Evolutionary conservation across 2,797 vertebrate species (phyloP).

Genomic region (Rhabdophis nuchalis): DNA sequence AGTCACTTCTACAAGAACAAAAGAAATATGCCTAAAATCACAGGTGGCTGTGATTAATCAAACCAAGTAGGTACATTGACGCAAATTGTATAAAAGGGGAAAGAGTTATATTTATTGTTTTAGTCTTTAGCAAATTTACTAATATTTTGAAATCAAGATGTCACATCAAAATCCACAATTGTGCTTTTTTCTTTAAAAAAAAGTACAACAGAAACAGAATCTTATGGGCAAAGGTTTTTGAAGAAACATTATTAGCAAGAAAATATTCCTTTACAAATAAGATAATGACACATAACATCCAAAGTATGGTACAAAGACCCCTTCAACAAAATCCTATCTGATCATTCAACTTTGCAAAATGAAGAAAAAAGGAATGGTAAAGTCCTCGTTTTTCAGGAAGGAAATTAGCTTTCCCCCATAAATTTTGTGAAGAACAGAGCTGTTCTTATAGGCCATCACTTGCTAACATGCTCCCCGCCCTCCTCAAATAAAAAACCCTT

Average conservation of each 20-base stretch:
- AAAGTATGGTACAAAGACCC: not conserved
- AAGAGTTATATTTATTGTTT: conserved; percentile 3
- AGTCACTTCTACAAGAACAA: not conserved
- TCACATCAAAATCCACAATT: conserved; percentile 20
- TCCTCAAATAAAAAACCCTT: not conserved
- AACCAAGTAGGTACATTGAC: conserved; percentile 16
- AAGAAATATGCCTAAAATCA: conserved; percentile 22
- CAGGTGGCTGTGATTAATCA: conserved; percentile 10
- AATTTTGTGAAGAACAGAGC: not conserved
- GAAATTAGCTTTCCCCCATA: not conserved
- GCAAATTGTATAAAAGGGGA: not conserved
- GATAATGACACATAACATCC: not conserved
- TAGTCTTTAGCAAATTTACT: conserved; percentile 23
- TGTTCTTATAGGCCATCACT: not conserved
- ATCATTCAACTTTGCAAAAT: not conserved
- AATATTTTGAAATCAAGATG: conserved; percentile 1
- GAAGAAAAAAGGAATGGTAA: not conserved
- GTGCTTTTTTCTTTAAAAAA: not conserved
- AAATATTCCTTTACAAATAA: not conserved
- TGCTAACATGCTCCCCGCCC: not conserved
- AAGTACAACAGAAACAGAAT: conserved; percentile 1
- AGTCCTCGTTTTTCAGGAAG: too few species aligned
- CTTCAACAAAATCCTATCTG: not conserved
- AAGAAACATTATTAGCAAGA: not conserved
- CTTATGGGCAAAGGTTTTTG: not conserved